Evolutionary conservation across 2,888 invertebrate species (phyloP).

Genomic region (Podotricha telesiphe): DNA sequence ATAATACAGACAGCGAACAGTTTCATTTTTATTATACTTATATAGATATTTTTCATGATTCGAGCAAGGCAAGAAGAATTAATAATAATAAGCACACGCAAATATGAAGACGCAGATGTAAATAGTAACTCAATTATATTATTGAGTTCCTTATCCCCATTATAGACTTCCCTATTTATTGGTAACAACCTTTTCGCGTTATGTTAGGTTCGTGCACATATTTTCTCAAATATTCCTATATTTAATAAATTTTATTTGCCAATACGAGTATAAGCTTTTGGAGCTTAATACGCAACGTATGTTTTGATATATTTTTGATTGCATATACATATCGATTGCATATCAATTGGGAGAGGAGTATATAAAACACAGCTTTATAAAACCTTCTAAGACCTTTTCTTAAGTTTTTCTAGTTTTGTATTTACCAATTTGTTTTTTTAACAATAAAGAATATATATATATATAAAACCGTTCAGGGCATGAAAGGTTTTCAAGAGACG

Average conservation of each 20-base stretch:
- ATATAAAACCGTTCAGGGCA: too few species aligned
- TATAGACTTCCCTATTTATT: constrained; percentile 30
- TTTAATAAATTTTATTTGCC: constrained; percentile 20
- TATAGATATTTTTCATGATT: neutral
- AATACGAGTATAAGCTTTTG: neutral
- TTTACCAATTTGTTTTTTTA: too few species aligned
- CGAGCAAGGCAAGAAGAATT: neutral
- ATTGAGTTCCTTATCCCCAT: constrained; percentile 20
- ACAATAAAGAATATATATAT: too few species aligned
- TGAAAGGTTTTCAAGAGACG: constrained; percentile 10
- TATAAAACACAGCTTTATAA: too few species aligned
- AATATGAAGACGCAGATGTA: constrained; percentile 13
- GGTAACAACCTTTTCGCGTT: constrained; percentile 39
- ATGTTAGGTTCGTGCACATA: constrained; percentile 37
- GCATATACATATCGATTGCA: too few species aligned
- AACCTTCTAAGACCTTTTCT: too few species aligned
- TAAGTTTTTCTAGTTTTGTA: too few species aligned
- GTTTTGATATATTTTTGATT: too few species aligned
- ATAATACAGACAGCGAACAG: too few species aligned
- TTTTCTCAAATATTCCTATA: constrained; percentile 26
- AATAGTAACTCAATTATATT: too few species aligned
- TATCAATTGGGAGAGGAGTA: too few species aligned
- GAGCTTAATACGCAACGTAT: neutral
- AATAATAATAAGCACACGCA: constrained; percentile 13
- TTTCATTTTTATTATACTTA: too few species aligned